Evolutionary conservation across 2,797 vertebrate genomes (phyloP).

Genomic region (Pelodytes ibericus): DNA sequence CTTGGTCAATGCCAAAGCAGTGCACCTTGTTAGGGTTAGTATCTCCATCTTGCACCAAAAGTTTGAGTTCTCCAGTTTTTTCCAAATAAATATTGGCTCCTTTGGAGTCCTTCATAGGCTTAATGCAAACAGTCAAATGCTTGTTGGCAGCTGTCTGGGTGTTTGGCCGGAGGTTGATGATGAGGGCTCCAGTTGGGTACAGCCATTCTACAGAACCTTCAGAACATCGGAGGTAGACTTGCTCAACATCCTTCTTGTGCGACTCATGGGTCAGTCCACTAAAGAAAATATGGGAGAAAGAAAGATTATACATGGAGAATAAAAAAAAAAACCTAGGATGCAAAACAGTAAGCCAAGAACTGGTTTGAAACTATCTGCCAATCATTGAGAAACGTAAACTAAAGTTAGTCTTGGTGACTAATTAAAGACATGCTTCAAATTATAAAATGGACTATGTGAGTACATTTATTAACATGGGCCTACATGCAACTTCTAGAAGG

Average conservation of each 20-base stretch:
- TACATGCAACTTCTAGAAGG: no score
- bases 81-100: slow-evolving; percentile 98
- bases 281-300: slow-evolving; percentile 20
- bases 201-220: slow-evolving; percentile 94
- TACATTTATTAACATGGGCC: no score
- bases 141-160: slow-evolving; percentile 75
- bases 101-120: slow-evolving; percentile 83
- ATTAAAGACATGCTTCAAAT: no score
- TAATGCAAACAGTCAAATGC: slow-evolving; percentile 91
- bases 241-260: slow-evolving; percentile 93
- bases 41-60: slow-evolving; percentile 86
- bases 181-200: slow-evolving; percentile 95
- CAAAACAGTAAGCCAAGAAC: no score
- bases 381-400: no score
- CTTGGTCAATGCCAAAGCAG: slow-evolving; percentile 88
- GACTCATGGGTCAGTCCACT: slow-evolving; percentile 94
- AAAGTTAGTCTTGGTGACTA: no score
- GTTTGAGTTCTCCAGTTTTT: slow-evolving; percentile 86
- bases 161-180: slow-evolving; percentile 93
- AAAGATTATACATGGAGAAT: slow-evolving; percentile 30
- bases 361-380: no score
- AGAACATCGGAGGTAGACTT: slow-evolving; percentile 95
- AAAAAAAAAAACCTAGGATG: no score
- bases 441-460: no score
- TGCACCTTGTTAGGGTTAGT: slow-evolving; percentile 76